Percentiles rank a stretch among this genome's conserved stretches.
phyloP scores from a whole-genome alignment of 1,140 invertebrate genomes.

The Drosophila hydei region DNA sequence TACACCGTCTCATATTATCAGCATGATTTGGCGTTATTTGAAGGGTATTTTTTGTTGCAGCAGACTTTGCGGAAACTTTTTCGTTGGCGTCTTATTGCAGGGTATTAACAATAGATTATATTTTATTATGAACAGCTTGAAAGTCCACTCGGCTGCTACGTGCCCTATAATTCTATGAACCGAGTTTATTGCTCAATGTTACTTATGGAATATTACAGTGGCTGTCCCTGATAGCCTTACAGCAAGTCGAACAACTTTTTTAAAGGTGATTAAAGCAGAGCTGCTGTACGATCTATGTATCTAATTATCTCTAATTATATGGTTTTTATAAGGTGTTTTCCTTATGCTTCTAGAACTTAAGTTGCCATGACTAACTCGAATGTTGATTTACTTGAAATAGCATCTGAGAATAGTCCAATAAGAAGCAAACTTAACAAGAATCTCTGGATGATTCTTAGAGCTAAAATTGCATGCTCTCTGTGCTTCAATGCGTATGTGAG shows the following conservation, averaged over 20 bases:
- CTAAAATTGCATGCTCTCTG: too few relatives aligned
- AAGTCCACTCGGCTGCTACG: conserved; percentile 1
- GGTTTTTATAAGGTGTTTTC: too few relatives aligned
- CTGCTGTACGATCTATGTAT: too few relatives aligned
- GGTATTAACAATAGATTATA: conserved; percentile 46
- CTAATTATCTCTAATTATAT: too few relatives aligned
- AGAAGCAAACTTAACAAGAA: too few relatives aligned
- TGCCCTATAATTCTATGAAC: not conserved
- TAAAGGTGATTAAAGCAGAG: not conserved
- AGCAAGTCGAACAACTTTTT: not conserved
- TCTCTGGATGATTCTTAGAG: too few relatives aligned
- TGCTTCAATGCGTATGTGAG: too few relatives aligned
- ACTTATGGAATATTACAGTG: conserved; percentile 29
- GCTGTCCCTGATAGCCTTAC: conserved; percentile 13
- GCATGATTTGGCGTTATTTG: conserved; percentile 48
- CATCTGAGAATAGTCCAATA: too few relatives aligned
- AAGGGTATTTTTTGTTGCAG: conserved; percentile 24
- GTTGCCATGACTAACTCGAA: too few relatives aligned
- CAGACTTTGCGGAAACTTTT: conserved; percentile 78
- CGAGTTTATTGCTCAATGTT: conserved; percentile 5
- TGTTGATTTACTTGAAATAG: too few relatives aligned
- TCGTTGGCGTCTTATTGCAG: conserved; percentile 36
- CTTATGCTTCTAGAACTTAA: too few relatives aligned
- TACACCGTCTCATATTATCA: conserved; percentile 59
- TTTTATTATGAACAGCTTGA: conserved; percentile 4